Evolutionary conservation across 2,888 invertebrate species (phyloP).

Genomic region (Omphaloscelis lunosa): DNA sequence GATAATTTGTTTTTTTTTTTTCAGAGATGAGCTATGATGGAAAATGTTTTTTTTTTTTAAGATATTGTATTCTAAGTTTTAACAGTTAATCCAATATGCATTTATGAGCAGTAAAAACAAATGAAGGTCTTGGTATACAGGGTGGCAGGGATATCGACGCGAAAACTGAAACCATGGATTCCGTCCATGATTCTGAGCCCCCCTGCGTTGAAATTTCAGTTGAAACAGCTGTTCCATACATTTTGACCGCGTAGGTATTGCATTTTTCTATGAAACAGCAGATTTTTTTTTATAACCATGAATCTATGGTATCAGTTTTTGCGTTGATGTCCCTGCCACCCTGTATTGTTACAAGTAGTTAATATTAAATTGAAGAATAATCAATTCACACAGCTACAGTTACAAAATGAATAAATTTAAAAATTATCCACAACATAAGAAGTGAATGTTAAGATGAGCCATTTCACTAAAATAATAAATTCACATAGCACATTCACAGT

Average conservation of each 20-base stretch:
- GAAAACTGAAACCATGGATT: no score
- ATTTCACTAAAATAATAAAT: conserved; percentile 8
- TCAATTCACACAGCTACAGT: not conserved
- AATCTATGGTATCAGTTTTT: no score
- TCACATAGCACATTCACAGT: no score
- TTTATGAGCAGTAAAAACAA: not conserved
- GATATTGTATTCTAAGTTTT: not conserved
- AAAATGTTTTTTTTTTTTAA: not conserved
- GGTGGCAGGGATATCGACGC: no score
- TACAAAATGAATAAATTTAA: not conserved
- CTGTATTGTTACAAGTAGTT: no score
- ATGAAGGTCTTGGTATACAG: not conserved
- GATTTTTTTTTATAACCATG: no score
- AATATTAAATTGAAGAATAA: not conserved
- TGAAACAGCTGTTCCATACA: no score
- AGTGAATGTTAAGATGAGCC: not conserved
- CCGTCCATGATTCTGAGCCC: no score
- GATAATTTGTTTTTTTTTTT: not conserved
- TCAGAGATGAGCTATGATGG: not conserved
- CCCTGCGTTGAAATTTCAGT: no score
- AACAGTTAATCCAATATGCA: not conserved
- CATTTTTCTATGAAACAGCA: no score
- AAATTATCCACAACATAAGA: not conserved
- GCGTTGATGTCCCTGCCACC: no score
- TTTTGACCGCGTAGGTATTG: no score